Evolutionary conservation across 53 echinoderm and acorn worm genomes (phyloP), one percentile per base, ranked within the genome.

Genomic region (Henricia sp.): DNA sequence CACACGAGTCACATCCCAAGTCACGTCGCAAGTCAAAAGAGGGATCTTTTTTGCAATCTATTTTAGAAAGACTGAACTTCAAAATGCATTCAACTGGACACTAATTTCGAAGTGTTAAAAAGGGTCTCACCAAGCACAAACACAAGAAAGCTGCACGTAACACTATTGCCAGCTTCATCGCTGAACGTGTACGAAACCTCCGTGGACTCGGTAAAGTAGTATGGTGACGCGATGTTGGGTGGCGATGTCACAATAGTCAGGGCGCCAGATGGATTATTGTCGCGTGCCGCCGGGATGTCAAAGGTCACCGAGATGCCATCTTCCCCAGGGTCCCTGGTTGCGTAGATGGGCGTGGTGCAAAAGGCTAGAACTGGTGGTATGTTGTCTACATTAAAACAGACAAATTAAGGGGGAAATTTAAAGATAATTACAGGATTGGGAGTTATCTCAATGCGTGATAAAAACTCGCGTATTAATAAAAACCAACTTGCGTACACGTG

Each of bases 261-360:
- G 37, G 71, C 54, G 44, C 44, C 48, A 17, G 54, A 32, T 28
- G 72, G 60, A 19, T 72, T 17, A 46, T 95, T 95, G 42, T 95
- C 95, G 0, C 68, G 21, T 10, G 92, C 95, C 27, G 72, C 32
- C 0, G 95, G 95, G 43, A 82, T 51, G 82, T 87, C 90, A 88
- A 95, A 92, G 76, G 76, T 76, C 76, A 76, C 76, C 0, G 76
- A 43, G 57, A 40, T 42, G 14, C 76, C 76, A 25, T 14, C 9
- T 26, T 38, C 37, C 19, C 41, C 59, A 0, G n/a, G n/a, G 48
- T 40, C 77, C 29, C 86, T 59, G 17, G 30, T 66, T 17, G 69
- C 75, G 3, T 46, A 34, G 62, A 88, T 60, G 0, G 85, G 58
- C 5, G 24, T 70, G 0, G 91, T 83, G 53, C 94, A 94, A 34